Base-by-base conservation (phyloP, 2,113 vertebrate genomes). In the Rhinolophus sinicus region DNA sequence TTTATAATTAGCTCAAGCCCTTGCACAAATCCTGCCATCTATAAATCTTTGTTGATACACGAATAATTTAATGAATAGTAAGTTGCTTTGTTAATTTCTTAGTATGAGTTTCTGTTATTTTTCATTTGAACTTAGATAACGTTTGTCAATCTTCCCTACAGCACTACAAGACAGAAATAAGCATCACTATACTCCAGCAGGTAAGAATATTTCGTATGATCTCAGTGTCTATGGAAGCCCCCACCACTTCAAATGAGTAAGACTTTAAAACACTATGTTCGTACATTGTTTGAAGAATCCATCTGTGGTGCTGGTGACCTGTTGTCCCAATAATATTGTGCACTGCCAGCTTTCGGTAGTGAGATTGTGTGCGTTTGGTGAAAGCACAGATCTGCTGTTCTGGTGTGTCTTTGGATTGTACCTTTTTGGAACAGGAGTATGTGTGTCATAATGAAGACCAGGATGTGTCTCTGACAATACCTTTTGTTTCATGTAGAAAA, bases 111-210 rank as follows among this genome's bases (percentile, higher is more conserved):
- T 93, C 12, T 91, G 28, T n/a, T 83, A 77, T 93, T 93, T 44
- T 96, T 93, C n/a, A 60, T 33, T 35, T 94, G 35, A 92, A 85
- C 62, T 77, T 89, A 83, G 86, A 44, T 64, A 83, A 65, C 52
- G 75, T 86, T 78, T 6, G 87, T 54, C 52, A 89, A 6, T 84
- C 12, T 28, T 54, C 28, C 3, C 73, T 77, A 90, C 35, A 90
- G 18, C 30, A 26, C 12, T 52, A 13, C 6, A 95, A 50, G 54
- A 88, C 33, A 78, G 52, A 90, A 38, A 18, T 38, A 44, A 83
- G 19, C 56, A 10, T 33, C 6, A 8, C 18, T 40, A 12, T 52
- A 2, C 2, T 77, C 33, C 19, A 52, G 60, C 24, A 64, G 70
- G 33, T 62, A 95, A 95, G 58, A 86, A 54, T 35, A 5, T 83